Conservation (phyloP, 2,888 invertebrate species). For the Ariolimax columbianus region DNA sequence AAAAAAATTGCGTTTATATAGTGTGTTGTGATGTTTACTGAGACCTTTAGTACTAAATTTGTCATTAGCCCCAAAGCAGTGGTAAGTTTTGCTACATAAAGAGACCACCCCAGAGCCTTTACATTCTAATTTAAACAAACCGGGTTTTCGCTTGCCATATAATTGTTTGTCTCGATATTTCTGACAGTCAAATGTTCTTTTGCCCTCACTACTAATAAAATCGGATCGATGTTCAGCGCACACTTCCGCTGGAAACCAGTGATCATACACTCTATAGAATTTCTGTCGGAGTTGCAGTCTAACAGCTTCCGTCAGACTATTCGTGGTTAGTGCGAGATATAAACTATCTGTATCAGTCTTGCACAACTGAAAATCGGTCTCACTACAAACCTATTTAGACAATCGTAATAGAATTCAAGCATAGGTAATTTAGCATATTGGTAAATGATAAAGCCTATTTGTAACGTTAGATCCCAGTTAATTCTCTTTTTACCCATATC, state of each 20-base stretch:
- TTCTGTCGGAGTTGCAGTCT: neutral
- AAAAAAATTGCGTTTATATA: neutral
- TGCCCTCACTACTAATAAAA: neutral
- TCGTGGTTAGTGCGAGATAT: no score
- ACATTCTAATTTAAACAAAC: neutral
- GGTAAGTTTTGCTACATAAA: neutral
- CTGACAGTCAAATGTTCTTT: neutral
- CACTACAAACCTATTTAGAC: no score
- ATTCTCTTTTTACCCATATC: no score
- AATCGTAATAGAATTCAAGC: no score
- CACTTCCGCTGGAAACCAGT: neutral
- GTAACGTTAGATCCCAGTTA: no score
- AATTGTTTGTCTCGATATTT: neutral
- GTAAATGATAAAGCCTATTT: no score
- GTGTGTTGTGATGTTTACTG: neutral
- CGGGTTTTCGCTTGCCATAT: neutral
- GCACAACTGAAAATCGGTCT: no score
- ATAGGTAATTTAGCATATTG: no score
- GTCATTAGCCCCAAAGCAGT: neutral
- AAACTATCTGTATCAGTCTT: no score
- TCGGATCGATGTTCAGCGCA: no score
- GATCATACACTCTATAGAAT: neutral
- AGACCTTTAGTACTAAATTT: conserved; percentile 6
- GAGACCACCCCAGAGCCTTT: neutral
- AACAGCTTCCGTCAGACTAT: no score